phyloP scores from a whole-genome alignment of 2,888 invertebrate species.

The Sminthurinus aureus region DNA sequence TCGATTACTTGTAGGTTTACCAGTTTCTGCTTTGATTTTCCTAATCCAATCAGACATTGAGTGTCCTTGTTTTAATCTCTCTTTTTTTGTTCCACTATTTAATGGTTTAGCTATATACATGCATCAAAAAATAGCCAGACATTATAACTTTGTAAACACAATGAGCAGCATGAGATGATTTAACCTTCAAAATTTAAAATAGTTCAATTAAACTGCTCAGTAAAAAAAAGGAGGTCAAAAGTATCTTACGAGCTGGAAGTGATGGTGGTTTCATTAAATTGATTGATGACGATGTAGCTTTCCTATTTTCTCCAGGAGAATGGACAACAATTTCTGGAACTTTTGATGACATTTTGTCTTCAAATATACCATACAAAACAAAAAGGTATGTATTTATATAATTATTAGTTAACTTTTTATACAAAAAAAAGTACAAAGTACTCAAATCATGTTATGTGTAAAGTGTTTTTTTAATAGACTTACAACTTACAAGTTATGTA shows the following conservation, averaged over 20 bases:
- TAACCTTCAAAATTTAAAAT: neutral
- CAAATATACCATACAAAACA: neutral
- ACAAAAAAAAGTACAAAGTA: too few relatives aligned
- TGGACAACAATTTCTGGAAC: slow-evolving; percentile 4
- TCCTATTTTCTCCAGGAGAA: neutral
- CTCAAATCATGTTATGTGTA: too few relatives aligned
- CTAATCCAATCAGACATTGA: slow-evolving; percentile 35
- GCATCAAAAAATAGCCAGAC: neutral
- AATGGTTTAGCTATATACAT: slow-evolving; percentile 1
- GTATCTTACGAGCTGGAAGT: neutral
- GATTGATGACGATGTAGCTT: neutral
- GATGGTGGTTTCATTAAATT: neutral
- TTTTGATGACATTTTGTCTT: neutral
- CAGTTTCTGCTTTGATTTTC: slow-evolving; percentile 2
- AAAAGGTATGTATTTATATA: too few relatives aligned
- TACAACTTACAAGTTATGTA: too few relatives aligned
- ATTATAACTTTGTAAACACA: neutral
- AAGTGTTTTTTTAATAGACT: too few relatives aligned
- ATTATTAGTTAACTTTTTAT: too few relatives aligned
- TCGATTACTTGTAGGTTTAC: slow-evolving; percentile 13
- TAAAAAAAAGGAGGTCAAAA: neutral
- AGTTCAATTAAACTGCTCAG: neutral
- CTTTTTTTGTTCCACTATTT: neutral
- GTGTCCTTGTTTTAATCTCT: slow-evolving; percentile 22
- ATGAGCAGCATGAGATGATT: neutral